Evolutionary conservation across 2,888 invertebrate genomes (phyloP).

Genomic region (Polymixis lichenea): DNA sequence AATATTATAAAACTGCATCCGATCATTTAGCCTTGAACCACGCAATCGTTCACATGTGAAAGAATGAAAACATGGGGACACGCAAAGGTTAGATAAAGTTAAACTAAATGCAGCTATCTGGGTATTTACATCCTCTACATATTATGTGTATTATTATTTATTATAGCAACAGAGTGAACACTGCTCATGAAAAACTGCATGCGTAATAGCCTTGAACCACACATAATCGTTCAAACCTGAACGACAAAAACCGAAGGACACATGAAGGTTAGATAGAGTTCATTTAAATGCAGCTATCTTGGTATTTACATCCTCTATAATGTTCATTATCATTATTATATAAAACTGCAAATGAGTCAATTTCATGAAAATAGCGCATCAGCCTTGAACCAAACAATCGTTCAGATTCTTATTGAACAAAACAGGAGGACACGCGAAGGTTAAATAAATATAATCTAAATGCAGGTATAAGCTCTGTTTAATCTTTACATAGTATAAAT

Average conservation of each 20-base stretch:
- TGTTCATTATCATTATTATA: slow-evolving; percentile 7
- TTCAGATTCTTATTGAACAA: slow-evolving; percentile 4
- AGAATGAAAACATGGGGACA: slow-evolving; percentile 12
- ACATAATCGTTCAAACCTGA: slow-evolving; percentile 27
- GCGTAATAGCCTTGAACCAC: slow-evolving; percentile 32
- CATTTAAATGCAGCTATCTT: slow-evolving; percentile 28
- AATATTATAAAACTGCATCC: background rate
- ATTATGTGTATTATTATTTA: background rate
- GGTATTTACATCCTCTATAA: slow-evolving; percentile 19
- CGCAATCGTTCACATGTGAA: slow-evolving; percentile 18
- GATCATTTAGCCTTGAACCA: slow-evolving; percentile 18
- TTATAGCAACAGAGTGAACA: background rate
- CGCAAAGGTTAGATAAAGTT: slow-evolving; percentile 26
- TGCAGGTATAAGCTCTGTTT: background rate
- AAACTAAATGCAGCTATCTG: slow-evolving; percentile 22
- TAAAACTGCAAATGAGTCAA: background rate
- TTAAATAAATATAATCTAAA: slow-evolving; percentile 17
- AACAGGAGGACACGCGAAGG: slow-evolving; percentile 9
- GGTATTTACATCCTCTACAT: background rate
- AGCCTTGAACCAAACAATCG: slow-evolving; percentile 29
- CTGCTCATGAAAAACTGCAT: slow-evolving; percentile 1
- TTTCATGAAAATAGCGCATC: background rate
- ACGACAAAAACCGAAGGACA: slow-evolving; percentile 21
- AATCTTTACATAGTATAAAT: too few species aligned
- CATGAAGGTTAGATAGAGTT: slow-evolving; percentile 35